Base-by-base conservation (phyloP, 2,113 vertebrate species). In the Notarius quadriscutis region DNA sequence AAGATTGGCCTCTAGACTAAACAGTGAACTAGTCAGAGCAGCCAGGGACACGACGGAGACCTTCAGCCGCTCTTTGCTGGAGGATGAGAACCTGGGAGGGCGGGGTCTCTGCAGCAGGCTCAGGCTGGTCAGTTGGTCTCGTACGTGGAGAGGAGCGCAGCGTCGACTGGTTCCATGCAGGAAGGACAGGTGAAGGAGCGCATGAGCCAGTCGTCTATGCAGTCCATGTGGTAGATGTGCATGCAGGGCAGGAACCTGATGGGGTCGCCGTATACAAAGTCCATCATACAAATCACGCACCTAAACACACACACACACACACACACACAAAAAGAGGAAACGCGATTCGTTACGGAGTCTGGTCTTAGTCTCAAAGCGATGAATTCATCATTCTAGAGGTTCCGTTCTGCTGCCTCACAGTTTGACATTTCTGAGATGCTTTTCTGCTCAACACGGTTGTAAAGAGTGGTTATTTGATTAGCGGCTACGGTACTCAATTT, bases 191-290 rank as follows among this genome's bases (percentile, higher is more conserved):
- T 99, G 94, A 99, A 99, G 94, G 98, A 99, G 91, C 98, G 96
- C 97, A 99, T 99, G 93, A 99, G 96, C 98, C 98, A 99, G 96
- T 99, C 97, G 84, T 99, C 97, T 96, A 99, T 99, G 96, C 98
- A 99, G 97, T 98, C 97, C 97, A 98, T 96, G 93, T 99, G 98
- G 94, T 99, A 99, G 94, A 98, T 99, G 96, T 99, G 98, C 98
- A 99, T 99, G 96, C 98, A 99, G 7, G 98, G 97, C 93, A 99
- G 96, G 94, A 98, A 99, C 95, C 98, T 96, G 93, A 99, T 98
- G 77, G 98, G 97, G 93, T 99, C 98, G 83, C 98, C 98, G 14
- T 97, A 98, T 91, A 98, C 97, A 97, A 99, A 99, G 97, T 99
- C 98, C 97, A 99, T 97, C 98, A 99, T 99, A 96, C 98, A 99